Evolutionary conservation across 2,113 vertebrate genomes (phyloP).

Genomic region (Varanus salvator): DNA sequence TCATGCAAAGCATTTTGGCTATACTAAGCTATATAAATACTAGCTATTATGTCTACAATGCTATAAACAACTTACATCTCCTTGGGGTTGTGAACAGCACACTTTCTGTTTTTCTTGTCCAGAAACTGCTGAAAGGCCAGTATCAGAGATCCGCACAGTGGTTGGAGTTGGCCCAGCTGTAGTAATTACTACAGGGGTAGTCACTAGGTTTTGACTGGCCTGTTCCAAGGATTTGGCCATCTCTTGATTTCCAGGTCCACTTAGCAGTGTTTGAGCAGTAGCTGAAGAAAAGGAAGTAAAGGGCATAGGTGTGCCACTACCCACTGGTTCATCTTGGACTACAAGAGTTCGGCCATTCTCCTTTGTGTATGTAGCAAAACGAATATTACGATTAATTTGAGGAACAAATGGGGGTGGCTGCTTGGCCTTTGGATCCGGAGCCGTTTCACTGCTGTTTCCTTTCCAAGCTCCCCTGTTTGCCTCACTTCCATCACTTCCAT

Average conservation of each 20-base stretch:
- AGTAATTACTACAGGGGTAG: constrained; percentile 79
- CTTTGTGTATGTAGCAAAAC: constrained; percentile 89
- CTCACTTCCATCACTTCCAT: constrained; percentile 80
- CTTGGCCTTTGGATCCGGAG: constrained; percentile 79
- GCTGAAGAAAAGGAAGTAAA: constrained; percentile 87
- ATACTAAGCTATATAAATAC: background rate
- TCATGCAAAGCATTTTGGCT: background rate
- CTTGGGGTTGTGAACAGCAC: constrained; percentile 78
- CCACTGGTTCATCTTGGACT: constrained; percentile 85
- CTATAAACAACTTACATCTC: constrained; percentile 84
- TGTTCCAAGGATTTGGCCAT: constrained; percentile 82
- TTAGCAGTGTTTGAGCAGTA: constrained; percentile 84
- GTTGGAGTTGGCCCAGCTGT: constrained; percentile 84
- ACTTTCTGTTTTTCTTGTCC: constrained; percentile 83
- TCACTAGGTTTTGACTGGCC: constrained; percentile 75
- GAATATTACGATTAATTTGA: constrained; percentile 87
- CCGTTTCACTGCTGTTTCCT: constrained; percentile 74
- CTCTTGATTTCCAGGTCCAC: constrained; percentile 81
- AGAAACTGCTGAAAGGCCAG: constrained; percentile 77
- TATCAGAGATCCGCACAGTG: constrained; percentile 85
- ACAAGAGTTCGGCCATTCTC: constrained; percentile 91
- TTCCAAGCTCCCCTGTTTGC: constrained; percentile 84
- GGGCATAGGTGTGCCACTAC: constrained; percentile 76
- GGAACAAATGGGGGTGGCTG: constrained; percentile 79
- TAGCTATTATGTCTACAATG: background rate